Conservation (phyloP, 1,140 invertebrate genomes). For the Chrysomallon squamiferum region DNA sequence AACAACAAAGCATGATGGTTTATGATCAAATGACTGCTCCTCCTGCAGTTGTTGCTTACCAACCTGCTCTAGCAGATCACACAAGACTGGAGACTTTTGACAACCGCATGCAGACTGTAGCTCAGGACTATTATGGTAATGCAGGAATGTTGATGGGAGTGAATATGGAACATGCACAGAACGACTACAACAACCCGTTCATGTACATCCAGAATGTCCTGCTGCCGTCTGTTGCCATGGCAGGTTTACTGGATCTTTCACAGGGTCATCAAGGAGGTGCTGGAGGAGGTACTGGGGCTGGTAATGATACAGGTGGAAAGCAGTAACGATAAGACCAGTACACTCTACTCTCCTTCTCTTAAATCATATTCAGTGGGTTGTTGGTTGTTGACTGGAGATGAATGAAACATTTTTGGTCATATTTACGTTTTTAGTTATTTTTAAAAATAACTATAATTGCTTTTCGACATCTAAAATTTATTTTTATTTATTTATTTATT, state of each 20-base stretch:
- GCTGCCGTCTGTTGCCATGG: constrained; percentile 15
- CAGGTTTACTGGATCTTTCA: constrained; percentile 16
- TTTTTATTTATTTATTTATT: too few species aligned
- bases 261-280: constrained; percentile 3
- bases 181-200: constrained; percentile 14
- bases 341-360: too few species aligned
- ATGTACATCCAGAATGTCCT: constrained; percentile 23
- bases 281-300: not conserved
- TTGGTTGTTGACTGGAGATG: too few species aligned
- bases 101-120: not conserved
- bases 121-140: constrained; percentile 4
- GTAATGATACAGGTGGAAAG: not conserved
- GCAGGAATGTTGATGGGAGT: not conserved
- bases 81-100: not conserved
- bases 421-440: too few species aligned
- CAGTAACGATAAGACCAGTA: not conserved
- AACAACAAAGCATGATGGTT: not conserved
- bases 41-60: constrained; percentile 1
- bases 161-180: not conserved
- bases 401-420: too few species aligned
- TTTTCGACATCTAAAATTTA: too few species aligned
- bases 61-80: not conserved
- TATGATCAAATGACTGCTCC: not conserved
- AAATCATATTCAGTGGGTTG: too few species aligned
- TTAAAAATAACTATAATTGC: too few species aligned